Evolutionary conservation across 2,797 vertebrate genomes (phyloP).

Genomic region (Tauraco hartlaubi): DNA sequence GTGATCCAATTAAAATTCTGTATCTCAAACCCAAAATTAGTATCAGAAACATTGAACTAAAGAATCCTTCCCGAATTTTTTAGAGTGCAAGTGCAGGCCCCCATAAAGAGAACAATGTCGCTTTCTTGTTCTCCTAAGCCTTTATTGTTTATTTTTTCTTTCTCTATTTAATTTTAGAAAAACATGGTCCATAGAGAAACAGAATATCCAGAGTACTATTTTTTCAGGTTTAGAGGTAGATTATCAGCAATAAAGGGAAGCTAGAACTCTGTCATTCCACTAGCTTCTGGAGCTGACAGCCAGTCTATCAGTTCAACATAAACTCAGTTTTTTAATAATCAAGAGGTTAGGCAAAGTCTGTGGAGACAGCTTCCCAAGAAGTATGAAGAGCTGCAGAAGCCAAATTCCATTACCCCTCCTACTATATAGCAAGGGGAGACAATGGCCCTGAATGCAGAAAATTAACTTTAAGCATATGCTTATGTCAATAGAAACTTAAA

Average conservation of each 20-base stretch:
- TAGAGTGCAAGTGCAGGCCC: fast-evolving
- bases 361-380: background rate
- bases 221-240: background rate
- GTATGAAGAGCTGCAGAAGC: background rate
- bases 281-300: background rate
- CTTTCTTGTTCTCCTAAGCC: background rate
- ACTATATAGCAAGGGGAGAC: background rate
- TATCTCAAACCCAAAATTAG: background rate
- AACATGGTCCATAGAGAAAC: background rate
- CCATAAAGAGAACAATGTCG: background rate
- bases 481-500: background rate
- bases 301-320: background rate
- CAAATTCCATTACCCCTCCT: background rate
- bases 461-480: background rate
- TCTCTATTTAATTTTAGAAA: background rate
- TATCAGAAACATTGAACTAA: background rate
- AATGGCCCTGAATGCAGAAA: background rate
- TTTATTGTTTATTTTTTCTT: background rate
- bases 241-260: background rate
- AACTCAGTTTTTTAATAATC: background rate
- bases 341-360: background rate
- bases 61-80: background rate
- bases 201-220: background rate
- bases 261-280: background rate
- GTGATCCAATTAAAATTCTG: background rate